A percentile compares a stretch with the other conserved stretches of the same genome.
Evolutionary conservation across 2,113 vertebrate species (phyloP).

Genomic region (Phyllopteryx taeniolatus): DNA sequence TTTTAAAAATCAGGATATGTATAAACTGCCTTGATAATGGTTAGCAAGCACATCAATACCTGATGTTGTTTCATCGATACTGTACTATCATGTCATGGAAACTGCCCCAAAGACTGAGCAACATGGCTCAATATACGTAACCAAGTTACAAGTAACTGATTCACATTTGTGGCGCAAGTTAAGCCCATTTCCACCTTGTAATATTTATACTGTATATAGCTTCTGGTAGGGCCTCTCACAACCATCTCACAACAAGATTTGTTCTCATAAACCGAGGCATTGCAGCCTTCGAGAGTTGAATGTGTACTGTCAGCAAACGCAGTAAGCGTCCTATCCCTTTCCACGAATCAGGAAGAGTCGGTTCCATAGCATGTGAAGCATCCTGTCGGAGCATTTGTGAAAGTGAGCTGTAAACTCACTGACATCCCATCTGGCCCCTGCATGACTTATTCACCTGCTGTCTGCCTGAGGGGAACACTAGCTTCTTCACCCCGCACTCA

Average conservation of each 20-base stretch:
- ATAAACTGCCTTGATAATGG: neutral
- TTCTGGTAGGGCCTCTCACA: constrained; percentile 9
- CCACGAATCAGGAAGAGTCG: constrained; percentile 13
- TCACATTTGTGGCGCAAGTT: neutral
- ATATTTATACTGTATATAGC: neutral
- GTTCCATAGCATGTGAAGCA: constrained; percentile 17
- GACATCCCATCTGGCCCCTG: constrained; percentile 47
- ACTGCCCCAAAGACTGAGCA: neutral
- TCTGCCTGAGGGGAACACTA: constrained; percentile 40
- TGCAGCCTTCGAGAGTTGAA: neutral
- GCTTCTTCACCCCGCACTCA: constrained; percentile 41
- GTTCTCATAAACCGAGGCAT: neutral
- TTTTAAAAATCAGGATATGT: too few relatives aligned
- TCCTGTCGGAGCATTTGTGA: constrained; percentile 29
- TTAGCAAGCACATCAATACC: neutral
- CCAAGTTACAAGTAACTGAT: neutral
- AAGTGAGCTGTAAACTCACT: constrained; percentile 37
- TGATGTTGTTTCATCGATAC: too few relatives aligned
- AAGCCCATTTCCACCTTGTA: neutral
- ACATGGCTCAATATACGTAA: neutral
- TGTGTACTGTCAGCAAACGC: neutral
- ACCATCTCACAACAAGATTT: neutral
- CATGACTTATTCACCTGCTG: constrained; percentile 47
- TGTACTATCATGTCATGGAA: too few relatives aligned
- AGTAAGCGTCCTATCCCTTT: neutral